These are phyloP conservation scores for Liodrosophila aerea DNA, from an alignment of 2,888 invertebrate genomes.

Conservation along the genomic window DNA sequence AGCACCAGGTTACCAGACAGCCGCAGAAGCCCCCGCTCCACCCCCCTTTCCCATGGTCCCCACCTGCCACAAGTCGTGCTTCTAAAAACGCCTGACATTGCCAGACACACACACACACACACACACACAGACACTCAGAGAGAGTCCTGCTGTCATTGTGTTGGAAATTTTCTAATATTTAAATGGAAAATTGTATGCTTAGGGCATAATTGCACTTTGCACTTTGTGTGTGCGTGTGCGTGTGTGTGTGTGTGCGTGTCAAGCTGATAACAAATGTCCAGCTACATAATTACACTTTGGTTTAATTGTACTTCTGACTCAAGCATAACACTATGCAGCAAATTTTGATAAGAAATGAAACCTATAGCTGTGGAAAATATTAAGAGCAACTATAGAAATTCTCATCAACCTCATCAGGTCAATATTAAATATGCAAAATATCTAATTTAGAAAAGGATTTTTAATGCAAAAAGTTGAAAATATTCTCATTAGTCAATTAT, in stretches of 20 bases:
- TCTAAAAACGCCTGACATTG: conserved; percentile 17
- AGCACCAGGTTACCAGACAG: conserved; percentile 30
- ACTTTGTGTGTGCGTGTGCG: conserved; percentile 15
- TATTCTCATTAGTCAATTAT: no score
- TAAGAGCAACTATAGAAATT: no score
- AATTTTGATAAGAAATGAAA: no score
- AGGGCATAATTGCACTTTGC: conserved; percentile 56
- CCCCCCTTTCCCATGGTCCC: neutral
- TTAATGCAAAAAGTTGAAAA: no score
- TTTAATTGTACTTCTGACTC: no score
- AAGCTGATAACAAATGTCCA: conserved; percentile 27
- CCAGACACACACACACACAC: conserved; percentile 25
- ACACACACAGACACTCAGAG: no score
- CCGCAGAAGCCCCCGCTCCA: neutral
- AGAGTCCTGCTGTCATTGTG: conserved; percentile 37
- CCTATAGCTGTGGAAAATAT: no score
- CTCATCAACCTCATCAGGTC: no score
- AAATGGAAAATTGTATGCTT: conserved; percentile 66
- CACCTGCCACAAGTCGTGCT: neutral
- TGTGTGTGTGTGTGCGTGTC: conserved; percentile 3
- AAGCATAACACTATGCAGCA: no score
- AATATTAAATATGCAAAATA: no score
- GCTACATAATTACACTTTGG: conserved; percentile 38
- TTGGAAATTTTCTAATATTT: conserved; percentile 65
- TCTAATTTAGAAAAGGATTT: no score